Base-by-base conservation (phyloP, 1,140 invertebrate species). In the Zophobas atratus region DNA sequence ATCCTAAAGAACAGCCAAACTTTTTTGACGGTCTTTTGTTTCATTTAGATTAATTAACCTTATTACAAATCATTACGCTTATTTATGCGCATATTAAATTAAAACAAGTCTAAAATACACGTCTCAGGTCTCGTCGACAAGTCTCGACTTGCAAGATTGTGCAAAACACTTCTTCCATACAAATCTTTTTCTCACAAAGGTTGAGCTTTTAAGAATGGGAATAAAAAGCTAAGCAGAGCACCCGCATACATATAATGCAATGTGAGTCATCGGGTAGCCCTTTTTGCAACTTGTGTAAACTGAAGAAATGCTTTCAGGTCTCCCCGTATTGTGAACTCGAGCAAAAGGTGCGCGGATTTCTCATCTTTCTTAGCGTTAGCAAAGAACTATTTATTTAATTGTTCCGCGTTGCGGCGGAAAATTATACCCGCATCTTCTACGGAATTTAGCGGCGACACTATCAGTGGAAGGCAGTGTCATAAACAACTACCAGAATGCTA, bases 91-190 rank as follows among this genome's bases (percentile, higher is more conserved):
- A 51, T 51, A 51, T 20, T 2, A 51, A 8, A 20, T 51, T 2
- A 51, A 0, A 20, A 46, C 8, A 46, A 2, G 49, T 20, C 6
- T 51, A 6, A 51, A 4, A 2, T 4, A 4, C 49, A 20, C 2
- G n/a, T 20, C 6, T 51, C 49, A 51, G 6, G 49, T 51, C 49
- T 5, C 2, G 4, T 20, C 49, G 49, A 51, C 49, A 51, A n/a
- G 49, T 51, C 49, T 5, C 6, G 49, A 51, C 49, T 51, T 51
- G 49, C 49, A 51, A 51, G 49, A 51, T 51, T 51, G 49, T 51
- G 49, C 49, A 51, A 51, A 51, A 51, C 49, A 51, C n/a, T 20
- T 51, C 49, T 20, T 20, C 49, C 49, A 51, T 51, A 51, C 49
- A 51, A 51, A 51, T 51, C 0, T 51, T 51, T 20, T 20, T 8